Conservation (phyloP, 2,888 invertebrate genomes). For the Iphiclides podalirius region DNA sequence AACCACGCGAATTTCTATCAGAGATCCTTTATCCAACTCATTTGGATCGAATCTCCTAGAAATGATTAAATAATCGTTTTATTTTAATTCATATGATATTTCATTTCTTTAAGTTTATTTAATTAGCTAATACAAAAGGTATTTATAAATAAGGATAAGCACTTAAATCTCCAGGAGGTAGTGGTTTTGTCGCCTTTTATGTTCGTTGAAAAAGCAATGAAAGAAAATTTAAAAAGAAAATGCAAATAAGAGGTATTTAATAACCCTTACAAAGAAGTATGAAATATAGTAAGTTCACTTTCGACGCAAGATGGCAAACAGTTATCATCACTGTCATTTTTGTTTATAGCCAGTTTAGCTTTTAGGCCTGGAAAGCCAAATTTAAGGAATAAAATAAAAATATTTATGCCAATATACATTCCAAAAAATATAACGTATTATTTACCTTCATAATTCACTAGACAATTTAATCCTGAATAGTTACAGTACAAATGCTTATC, state of each 20-base stretch:
- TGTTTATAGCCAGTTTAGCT: slow-evolving; percentile 56
- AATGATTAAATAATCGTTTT: no score
- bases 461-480: slow-evolving; percentile 76
- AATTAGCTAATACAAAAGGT: neutral
- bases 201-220: no score
- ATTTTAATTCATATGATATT: no score
- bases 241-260: neutral
- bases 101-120: slow-evolving; percentile 9
- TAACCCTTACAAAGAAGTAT: slow-evolving; percentile 40
- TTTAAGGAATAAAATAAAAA: no score
- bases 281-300: slow-evolving; percentile 62
- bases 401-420: no score
- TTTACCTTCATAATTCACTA: slow-evolving; percentile 54
- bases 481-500: slow-evolving; percentile 73
- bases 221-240: no score
- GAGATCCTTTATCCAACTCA: slow-evolving; percentile 32
- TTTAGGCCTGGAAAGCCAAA: slow-evolving; percentile 51
- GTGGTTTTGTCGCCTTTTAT: no score
- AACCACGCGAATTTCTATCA: slow-evolving; percentile 56
- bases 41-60: slow-evolving; percentile 33
- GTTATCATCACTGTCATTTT: slow-evolving; percentile 48
- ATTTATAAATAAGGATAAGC: no score
- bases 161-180: no score
- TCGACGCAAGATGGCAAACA: slow-evolving; percentile 82
- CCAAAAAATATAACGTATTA: no score